Evolutionary conservation across 2,888 invertebrate species (phyloP), one percentile per base, ranked within the genome.

Genomic region (Dendrolimus pini): DNA sequence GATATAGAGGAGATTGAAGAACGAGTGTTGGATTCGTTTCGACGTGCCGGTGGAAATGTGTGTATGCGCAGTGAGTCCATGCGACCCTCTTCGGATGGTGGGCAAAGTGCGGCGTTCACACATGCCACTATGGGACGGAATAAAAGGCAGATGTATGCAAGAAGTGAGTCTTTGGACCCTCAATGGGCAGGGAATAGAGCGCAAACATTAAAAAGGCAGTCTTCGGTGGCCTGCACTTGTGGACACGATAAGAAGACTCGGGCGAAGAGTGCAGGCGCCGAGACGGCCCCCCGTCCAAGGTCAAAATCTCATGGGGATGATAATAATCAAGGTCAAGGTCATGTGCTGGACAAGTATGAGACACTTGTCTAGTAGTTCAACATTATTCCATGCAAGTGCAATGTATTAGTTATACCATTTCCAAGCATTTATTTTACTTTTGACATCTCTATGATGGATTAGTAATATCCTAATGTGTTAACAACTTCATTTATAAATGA

Each of bases 281-380:
- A 80, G 7, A 60, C 76, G 6, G 58, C 65, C n/a, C 18, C 58
- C 30, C 54, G 57, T 52, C 41, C 70, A 41, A 78, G 89, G 1
- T 80, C 85, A 7, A 85, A 85, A 54, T 85, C 85, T 9, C 89
- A 87, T 66, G 83, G 82, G 10, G 89, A 88, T 64, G 87, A 85
- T n/a, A 77, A 77, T 64, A 74, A 77, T 54, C 82, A 82, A 62
- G 74, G 72, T 14, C 87, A 82, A 62, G 75, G 72, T 14, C 87
- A 89, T 62, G 90, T 91, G 55, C 83, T 91, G 42, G 91, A 91
- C 65, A 91, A 91, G 71, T 91, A 91, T 64, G 91, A 91, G 67
- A 91, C 91, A 18, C 83, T 91, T 59, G 91, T 91, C 54, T 90
- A 85, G 76, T 67, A n/a, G 30, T 47, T 54, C 53, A 56, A 12